phyloP scores from a whole-genome alignment of 2,113 vertebrate species.

The Cinclus mexicanus region DNA sequence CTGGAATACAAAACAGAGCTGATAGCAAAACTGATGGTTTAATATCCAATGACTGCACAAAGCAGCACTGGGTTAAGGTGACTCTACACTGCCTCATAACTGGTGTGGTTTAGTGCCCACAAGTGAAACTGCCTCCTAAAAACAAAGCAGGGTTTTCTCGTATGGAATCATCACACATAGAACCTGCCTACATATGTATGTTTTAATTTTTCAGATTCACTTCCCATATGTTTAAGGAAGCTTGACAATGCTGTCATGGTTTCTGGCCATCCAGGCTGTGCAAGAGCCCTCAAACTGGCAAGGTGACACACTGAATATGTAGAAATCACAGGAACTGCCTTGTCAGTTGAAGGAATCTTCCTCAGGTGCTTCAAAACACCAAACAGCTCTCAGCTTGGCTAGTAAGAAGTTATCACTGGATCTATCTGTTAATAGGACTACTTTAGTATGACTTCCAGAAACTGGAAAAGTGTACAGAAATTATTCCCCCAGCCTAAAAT shows the following conservation, averaged over 20 bases:
- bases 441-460: neutral
- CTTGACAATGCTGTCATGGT: neutral
- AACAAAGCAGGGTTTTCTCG: neutral
- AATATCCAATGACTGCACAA: fast-evolving
- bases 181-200: fast-evolving
- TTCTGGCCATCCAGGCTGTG: neutral
- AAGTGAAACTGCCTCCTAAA: neutral
- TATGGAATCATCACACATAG: neutral
- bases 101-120: neutral
- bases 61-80: neutral
- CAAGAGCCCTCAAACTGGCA: fast-evolving
- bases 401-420: neutral
- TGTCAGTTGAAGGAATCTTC: neutral
- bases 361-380: neutral
- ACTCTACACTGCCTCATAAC: neutral
- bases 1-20: neutral
- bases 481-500: neutral
- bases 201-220: neutral
- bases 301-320: neutral
- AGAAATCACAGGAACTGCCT: neutral
- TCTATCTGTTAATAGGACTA: neutral
- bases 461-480: neutral
- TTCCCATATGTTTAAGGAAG: neutral
- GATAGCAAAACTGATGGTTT: neutral
- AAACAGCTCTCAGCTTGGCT: neutral